Percentiles rank a stretch among this genome's conserved stretches.
phyloP scores from a whole-genome alignment of 2,797 vertebrate species.

The Anguilla megastoma region DNA sequence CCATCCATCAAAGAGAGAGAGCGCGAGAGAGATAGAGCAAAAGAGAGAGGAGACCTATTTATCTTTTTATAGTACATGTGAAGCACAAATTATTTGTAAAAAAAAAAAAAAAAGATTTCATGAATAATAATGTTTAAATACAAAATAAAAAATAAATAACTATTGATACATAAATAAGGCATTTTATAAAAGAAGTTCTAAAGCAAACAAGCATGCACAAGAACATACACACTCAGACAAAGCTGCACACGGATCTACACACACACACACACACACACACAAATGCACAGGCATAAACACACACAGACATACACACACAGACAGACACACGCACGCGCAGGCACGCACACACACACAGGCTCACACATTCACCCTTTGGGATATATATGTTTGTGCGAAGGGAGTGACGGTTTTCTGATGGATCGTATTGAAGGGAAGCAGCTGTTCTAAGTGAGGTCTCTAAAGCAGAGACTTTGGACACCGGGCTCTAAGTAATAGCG shows the following conservation, averaged over 20 bases:
- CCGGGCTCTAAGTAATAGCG: neutral
- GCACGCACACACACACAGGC: neutral
- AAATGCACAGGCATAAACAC: neutral
- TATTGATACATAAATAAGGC: neutral
- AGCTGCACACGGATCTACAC: neutral
- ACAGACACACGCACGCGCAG: neutral
- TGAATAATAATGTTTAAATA: neutral
- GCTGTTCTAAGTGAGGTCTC: neutral
- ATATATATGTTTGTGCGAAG: neutral
- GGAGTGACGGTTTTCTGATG: neutral
- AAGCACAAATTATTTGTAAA: neutral
- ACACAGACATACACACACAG: neutral
- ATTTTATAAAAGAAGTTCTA: neutral
- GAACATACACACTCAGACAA: no score
- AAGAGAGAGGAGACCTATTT: neutral
- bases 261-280: neutral
- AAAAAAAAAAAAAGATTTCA: neutral
- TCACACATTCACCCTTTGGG: neutral
- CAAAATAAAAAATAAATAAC: neutral
- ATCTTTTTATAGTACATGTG: neutral
- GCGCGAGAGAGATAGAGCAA: neutral
- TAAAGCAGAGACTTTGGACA: neutral
- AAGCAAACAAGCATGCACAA: neutral
- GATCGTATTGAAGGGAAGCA: neutral
- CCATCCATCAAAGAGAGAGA: conserved; percentile 23